Percentiles rank a stretch among this genome's conserved stretches.
Evolutionary conservation across 2,888 invertebrate genomes (phyloP).

Genomic region (Monochamus alternatus): DNA sequence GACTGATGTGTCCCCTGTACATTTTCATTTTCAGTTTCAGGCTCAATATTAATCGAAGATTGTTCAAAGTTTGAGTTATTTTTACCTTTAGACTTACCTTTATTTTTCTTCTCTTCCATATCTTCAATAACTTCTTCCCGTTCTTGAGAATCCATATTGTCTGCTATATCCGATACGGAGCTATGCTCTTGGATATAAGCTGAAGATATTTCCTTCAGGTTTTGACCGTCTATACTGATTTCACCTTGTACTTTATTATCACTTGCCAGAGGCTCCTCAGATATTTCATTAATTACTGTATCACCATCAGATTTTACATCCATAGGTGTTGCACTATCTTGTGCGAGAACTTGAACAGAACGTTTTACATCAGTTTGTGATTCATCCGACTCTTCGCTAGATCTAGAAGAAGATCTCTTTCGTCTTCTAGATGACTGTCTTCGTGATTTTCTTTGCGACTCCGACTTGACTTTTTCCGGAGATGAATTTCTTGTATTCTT

Average conservation of each 20-base stretch:
- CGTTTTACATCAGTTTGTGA: conserved; percentile 5
- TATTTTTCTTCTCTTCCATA: conserved; percentile 64
- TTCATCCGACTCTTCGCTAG: conserved; percentile 45
- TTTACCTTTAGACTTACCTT: conserved; percentile 72
- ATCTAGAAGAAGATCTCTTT: conserved; percentile 69
- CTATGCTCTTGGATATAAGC: conserved; percentile 4
- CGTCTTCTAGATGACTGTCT: conserved; percentile 71
- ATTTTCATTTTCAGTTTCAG: conserved; percentile 68
- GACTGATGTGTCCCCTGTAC: conserved; percentile 70
- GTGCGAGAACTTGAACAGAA: conserved; percentile 24
- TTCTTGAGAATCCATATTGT: conserved; percentile 48
- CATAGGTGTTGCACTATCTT: conserved; percentile 24
- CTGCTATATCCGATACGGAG: conserved; percentile 42
- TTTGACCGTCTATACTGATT: conserved; percentile 18
- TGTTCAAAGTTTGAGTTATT: conserved; percentile 67
- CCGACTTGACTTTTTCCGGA: conserved; percentile 75
- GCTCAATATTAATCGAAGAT: conserved; percentile 62
- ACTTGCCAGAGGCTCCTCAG: background rate
- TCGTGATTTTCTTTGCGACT: conserved; percentile 65
- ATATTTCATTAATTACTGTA: conserved; percentile 37
- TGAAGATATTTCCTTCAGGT: conserved; percentile 25
- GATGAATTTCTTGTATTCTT: conserved; percentile 79
- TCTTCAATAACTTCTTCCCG: conserved; percentile 56
- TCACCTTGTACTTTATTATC: background rate
- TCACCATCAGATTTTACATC: conserved; percentile 28